Base-by-base conservation (phyloP, 2,797 vertebrate genomes). In the Alfaro cultratus region DNA sequence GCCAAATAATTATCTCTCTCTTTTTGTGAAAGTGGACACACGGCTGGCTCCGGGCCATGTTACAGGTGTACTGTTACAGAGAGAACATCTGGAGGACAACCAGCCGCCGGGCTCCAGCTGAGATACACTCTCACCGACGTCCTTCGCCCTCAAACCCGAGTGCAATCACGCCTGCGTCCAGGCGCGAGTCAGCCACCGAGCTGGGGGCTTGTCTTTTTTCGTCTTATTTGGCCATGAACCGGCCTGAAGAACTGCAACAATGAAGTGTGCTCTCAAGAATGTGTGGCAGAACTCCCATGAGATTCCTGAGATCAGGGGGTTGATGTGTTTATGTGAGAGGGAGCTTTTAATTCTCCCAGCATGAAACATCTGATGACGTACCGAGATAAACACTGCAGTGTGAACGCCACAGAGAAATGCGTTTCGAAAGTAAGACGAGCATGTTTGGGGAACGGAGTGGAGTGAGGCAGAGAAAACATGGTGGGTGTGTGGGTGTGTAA, bases 141-240 rank as follows among this genome's bases (percentile, higher is more conserved):
- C 55, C 46, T 74, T 74, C 21, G 46, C 55, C 43, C 57, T 18
- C 72, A 77, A 86, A 81, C 60, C 60, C 45, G 41, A 23, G 12
- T 31, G 18, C 2, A 71, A 71, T 43, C 71, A 23, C 10, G n/a
- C 78, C 39, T 55, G 68, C 26, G 43, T 15, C 55, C 77, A 70
- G 80, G 23, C 53, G 36, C 46, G 29, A 45, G 51, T 78, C 74
- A 62, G 68, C 5, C 16, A 73, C n/a, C 12, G 6, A 51, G 75
- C 77, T 1, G 23, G 81, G 72, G 11, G 29, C 0, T 51, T 47
- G 4, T 15, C 4, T 1, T 7, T 49, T 6, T 47, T 92, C 18
- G 67, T 87, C 91, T 93, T 93, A 93, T 93, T 93, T 93, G 92
- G 92, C 86, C 86, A 92, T 92, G 89, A 87, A 68, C 81, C 55